A percentile compares a stretch with the other conserved stretches of the same genome.
Conservation (phyloP, 2,888 invertebrate species). For the Ceraclea dissimilis region DNA sequence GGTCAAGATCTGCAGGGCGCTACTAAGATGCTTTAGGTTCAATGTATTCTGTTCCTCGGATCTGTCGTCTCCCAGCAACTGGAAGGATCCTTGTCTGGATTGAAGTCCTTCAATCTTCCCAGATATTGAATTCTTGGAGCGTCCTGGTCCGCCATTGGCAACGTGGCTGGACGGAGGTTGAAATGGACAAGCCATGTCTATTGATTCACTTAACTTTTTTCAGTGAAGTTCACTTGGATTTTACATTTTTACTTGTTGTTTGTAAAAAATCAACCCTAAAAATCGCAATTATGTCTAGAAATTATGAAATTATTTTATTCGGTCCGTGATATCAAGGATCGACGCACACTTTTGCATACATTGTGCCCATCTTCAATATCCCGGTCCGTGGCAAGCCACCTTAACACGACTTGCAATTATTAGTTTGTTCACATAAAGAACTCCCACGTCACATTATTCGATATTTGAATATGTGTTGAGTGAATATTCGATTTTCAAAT, state of each 20-base stretch:
- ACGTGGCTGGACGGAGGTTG: slow-evolving; percentile 43
- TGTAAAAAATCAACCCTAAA: neutral
- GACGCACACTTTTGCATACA: too few species aligned
- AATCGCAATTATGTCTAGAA: neutral
- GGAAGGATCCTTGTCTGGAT: slow-evolving; percentile 58
- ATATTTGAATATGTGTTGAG: too few species aligned
- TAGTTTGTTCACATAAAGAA: too few species aligned
- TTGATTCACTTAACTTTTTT: too few species aligned
- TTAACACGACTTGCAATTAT: too few species aligned
- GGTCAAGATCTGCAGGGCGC: slow-evolving; percentile 72
- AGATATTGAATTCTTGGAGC: slow-evolving; percentile 31
- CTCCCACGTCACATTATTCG: too few species aligned
- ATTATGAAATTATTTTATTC: too few species aligned
- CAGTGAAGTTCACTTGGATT: neutral
- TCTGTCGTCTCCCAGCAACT: slow-evolving; percentile 56
- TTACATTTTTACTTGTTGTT: neutral
- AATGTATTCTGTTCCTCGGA: slow-evolving; percentile 57
- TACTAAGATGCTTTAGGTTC: slow-evolving; percentile 71
- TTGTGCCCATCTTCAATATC: too few species aligned
- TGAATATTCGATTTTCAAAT: too few species aligned
- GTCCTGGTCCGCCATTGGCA: slow-evolving; percentile 37
- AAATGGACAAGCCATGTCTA: slow-evolving; percentile 50
- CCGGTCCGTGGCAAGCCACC: too few species aligned
- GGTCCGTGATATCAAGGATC: too few species aligned
- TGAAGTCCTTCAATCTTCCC: slow-evolving; percentile 43